Evolutionary conservation across 2,888 invertebrate species (phyloP), one percentile per base, ranked within the genome.

Genomic region (Eupithecia subfuscata): DNA sequence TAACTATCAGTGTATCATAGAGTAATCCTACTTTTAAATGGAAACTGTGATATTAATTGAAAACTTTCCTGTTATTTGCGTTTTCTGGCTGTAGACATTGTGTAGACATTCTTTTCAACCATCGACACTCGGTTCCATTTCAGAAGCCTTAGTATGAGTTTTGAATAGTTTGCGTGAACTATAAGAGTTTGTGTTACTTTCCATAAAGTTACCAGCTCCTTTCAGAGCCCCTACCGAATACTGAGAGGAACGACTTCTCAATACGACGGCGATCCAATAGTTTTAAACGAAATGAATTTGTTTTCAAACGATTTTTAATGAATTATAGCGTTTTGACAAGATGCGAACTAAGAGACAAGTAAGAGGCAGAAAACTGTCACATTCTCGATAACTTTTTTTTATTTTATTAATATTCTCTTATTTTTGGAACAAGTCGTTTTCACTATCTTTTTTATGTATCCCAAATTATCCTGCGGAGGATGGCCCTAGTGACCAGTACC

Each of bases 11-110:
- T 90, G 90, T 90, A 78, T 79, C 71, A 75, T 74, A 78, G 81
- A 85, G 87, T 92, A 90, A 88, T 92, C 90, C 92, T 94, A 95
- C 90, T 93, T 94, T 90, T 90, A 81, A 91, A 93, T 89, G 92
- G 89, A 91, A 93, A 94, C 95, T 95, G 94, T 94, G 94, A 94
- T 95, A 95, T 93, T 94, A 93, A 93, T 93, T 91, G 91, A 92
- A 87, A 92, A 89, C 88, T 92, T 91, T 92, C 91, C 89, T 92
- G 91, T 88, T 86, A 87, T 89, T 85, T 87, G 85, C 85, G 87
- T 88, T 91, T 88, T 87, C 86, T 79, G 86, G 86, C 88, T 89
- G 86, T 88, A 87, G 87, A 90, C 88, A 87, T 86, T 85, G 87
- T 80, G 70, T 68, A 34, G 64, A 64, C 7, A 16, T 9, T 16